Percentiles rank a stretch among this genome's conserved stretches.
phyloP scores from a whole-genome alignment of 30 jellyfish, hydroid and myxozoan genomes.

The Clytia hemisphaerica region DNA sequence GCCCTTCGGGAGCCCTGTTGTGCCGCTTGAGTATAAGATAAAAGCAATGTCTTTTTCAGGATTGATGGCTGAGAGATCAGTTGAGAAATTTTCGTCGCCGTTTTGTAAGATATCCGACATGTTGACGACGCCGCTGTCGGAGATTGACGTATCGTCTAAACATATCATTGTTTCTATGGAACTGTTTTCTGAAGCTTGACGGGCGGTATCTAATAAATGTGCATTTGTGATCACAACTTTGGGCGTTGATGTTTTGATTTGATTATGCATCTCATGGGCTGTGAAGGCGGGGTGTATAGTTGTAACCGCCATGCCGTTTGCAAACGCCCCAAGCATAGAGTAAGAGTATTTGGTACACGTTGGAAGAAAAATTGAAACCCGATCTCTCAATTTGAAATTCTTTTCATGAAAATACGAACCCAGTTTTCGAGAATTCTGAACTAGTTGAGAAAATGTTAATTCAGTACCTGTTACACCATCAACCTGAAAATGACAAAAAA shows the following conservation, averaged over 20 bases:
- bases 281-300: conserved; percentile 56
- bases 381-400: conserved; percentile 32
- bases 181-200: conserved; percentile 42
- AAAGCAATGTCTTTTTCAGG: too few relatives aligned
- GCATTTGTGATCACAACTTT: conserved; percentile 42
- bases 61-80: too few relatives aligned
- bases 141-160: conserved; percentile 27
- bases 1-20: conserved; percentile 93
- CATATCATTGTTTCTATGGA: conserved; percentile 35
- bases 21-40: conserved; percentile 85
- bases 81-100: conserved; percentile 22
- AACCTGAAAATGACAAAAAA: conserved; percentile 20
- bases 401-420: conserved; percentile 46
- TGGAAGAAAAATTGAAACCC: conserved; percentile 38
- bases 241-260: conserved; percentile 39
- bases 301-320: conserved; percentile 48
- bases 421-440: conserved; percentile 19
- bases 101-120: conserved; percentile 46
- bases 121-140: conserved; percentile 35
- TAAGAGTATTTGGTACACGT: conserved; percentile 38
- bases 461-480: conserved; percentile 52
- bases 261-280: conserved; percentile 42
- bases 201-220: conserved; percentile 34
- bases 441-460: conserved; percentile 18
- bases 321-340: conserved; percentile 50